Percentiles rank a stretch among this genome's conserved stretches.
Conservation (phyloP, 2,888 invertebrate genomes). For the Zelleria hepariella region DNA sequence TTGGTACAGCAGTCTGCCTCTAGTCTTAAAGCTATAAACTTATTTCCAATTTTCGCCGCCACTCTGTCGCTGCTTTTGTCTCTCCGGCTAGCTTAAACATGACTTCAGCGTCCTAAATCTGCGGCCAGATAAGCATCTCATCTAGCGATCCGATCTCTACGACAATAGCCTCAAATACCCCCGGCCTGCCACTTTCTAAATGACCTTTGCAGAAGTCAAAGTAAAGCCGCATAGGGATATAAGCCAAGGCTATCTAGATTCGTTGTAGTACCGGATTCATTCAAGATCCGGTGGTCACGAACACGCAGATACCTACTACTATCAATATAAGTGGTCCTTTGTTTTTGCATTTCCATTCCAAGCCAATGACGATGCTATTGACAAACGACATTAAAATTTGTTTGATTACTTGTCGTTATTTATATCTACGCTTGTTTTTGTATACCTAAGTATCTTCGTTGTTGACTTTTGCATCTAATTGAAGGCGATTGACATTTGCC, state of each 20-base stretch:
- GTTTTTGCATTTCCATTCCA: neutral
- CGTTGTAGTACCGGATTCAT: slow-evolving; percentile 39
- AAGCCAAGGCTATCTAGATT: slow-evolving; percentile 54
- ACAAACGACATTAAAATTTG: too few species aligned
- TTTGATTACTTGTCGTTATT: neutral
- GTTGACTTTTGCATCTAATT: neutral
- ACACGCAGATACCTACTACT: neutral
- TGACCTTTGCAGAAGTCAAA: slow-evolving; percentile 50
- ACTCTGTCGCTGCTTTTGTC: neutral
- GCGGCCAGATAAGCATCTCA: slow-evolving; percentile 3
- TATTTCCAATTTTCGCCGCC: too few species aligned
- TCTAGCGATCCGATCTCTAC: slow-evolving; percentile 1
- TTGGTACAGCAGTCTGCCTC: too few species aligned
- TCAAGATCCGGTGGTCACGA: slow-evolving; percentile 64
- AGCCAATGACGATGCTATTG: neutral
- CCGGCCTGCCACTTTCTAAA: slow-evolving; percentile 39
- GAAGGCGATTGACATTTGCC: neutral
- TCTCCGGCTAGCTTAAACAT: neutral
- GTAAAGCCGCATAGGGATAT: slow-evolving; percentile 50
- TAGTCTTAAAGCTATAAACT: too few species aligned
- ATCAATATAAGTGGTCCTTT: neutral
- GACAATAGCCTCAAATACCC: slow-evolving; percentile 4
- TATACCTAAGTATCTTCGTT: neutral
- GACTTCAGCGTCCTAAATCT: neutral
- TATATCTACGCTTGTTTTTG: neutral